Evolutionary conservation across 2,888 invertebrate species (phyloP).

Genomic region (Meliscaeva auricollis): DNA sequence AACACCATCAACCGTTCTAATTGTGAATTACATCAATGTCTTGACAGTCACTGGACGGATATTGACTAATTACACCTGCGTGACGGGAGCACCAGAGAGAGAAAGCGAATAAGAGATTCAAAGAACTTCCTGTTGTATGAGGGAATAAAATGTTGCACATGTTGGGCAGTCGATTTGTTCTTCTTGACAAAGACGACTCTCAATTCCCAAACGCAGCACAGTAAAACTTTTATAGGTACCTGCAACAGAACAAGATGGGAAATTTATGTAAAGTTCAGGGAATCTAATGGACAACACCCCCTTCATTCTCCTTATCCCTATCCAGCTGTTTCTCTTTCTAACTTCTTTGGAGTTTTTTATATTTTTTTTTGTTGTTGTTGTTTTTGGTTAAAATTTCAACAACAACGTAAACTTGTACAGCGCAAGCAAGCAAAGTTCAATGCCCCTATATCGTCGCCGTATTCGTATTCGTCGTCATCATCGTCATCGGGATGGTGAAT

Average conservation of each 20-base stretch:
- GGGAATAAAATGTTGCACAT: conserved; percentile 42
- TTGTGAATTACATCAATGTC: conserved; percentile 51
- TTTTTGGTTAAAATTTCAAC: conserved; percentile 6
- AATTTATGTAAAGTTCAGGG: conserved; percentile 52
- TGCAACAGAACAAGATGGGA: conserved; percentile 35
- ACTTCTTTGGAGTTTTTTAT: conserved; percentile 6
- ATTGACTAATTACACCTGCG: conserved; percentile 73
- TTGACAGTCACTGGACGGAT: conserved; percentile 41
- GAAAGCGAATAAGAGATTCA: background rate
- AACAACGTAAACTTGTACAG: conserved; percentile 28
- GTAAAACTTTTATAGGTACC: background rate
- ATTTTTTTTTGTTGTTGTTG: background rate
- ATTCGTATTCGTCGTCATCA: background rate
- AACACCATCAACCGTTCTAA: conserved; percentile 50
- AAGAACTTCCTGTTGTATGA: conserved; percentile 39
- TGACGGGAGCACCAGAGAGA: conserved; percentile 14
- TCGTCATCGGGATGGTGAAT: conserved; percentile 41
- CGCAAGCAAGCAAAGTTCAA: conserved; percentile 39
- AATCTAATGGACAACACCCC: conserved; percentile 31
- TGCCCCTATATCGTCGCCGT: background rate
- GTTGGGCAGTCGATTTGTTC: conserved; percentile 12
- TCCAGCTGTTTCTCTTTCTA: background rate
- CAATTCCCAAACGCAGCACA: background rate
- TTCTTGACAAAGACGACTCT: background rate
- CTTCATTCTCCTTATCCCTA: background rate